Base-by-base conservation (phyloP, 2,888 invertebrate species). In the Odontocolon sp. region DNA sequence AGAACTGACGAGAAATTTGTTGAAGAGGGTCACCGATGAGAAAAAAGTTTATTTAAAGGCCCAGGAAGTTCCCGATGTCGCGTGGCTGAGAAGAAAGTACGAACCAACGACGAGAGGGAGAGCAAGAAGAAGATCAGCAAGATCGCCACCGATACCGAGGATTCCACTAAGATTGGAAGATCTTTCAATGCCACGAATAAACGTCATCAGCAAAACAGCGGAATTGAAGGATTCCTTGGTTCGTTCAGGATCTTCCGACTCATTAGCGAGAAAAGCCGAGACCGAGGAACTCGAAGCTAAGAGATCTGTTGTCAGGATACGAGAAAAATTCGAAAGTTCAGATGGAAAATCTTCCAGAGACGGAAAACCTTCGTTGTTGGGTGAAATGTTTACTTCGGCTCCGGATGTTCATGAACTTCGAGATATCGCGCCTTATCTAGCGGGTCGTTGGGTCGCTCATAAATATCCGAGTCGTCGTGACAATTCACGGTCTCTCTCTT, bases 191-290 rank as follows among this genome's bases (percentile, higher is more conserved):
- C 96, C 97, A 0, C 96, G 95, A 85, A 96, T 97, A 81, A 96
- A 97, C 84, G 94, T 97, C n/a, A 97, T 97, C 83, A 96, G 96
- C 83, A 96, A 97, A 91, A 93, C 96, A 67, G 96, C 96, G 0
- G 92, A 94, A 0, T 90, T 95, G 31, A 88, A 89, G 69, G 88
- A 87, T 1, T 81, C 82, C 0, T 50, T 77, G 0, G 64, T 42
- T 1, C 68, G 70, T 3, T 77, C 80, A 0, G 78, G 79, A 9
- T 69, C 79, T 3, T 18, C 71, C 2, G 84, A 82, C 33, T 82
- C 83, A 78, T 84, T 84, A 80, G 89, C 57, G 76, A 87, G 83
- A 38, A 91, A 87, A 72, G 88, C 88, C 0, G 88, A 87, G 69
- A 87, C 88, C 2, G 83, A 80, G 31, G 88, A 89, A 16, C 79